Evolutionary conservation across 30 jellyfish, hydroid and myxozoan species (phyloP), one percentile per base, ranked within the genome.

Genomic region (Chrysaora quinquecirrha): DNA sequence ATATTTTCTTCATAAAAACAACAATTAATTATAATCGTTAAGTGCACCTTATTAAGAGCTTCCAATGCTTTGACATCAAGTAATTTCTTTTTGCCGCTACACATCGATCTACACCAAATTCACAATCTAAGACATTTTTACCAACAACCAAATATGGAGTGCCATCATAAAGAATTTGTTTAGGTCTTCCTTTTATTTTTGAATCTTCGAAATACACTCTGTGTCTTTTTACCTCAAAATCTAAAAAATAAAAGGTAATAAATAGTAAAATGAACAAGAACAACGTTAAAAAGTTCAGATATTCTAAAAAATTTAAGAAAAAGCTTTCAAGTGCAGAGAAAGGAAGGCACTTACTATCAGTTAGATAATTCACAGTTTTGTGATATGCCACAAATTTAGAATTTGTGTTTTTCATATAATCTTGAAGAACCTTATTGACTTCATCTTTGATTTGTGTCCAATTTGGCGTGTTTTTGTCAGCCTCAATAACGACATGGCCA

Each of bases 101-200:
- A 54, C 62, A 67, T 48, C 93, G 70, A 76, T 83, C 93, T 10
- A 83, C 87, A 30, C 93, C 93, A 71, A 33, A 83, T 30, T 83
- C 87, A 71, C 93, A 83, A 27, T 73, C 86, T 29, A 63, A 83
- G 12, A 83, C 74, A 64, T 83, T 83, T 34, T 83, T 77, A 30
- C 93, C 93, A 60, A 72, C n/a, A 12, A 71, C 62, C 61, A 83
- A 34, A 58, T 71, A 83, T 14, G 93, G 93, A 33, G 66, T 64
- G 20, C 93, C 93, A 71, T 56, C 84, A 70, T 71, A 83, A 25
- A 19, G 34, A 38, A 83, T 83, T 47, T 83, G 93, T 38, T 71
- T 86, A 1, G 81, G 82, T 34, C 87, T 72, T 20, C 64, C 74
- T 23, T 71, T 73, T n/a, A 60, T 75, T 64, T 71, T 83, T 31